Base-by-base conservation (phyloP, 2,888 invertebrate species). In the Orthosia cruda region DNA sequence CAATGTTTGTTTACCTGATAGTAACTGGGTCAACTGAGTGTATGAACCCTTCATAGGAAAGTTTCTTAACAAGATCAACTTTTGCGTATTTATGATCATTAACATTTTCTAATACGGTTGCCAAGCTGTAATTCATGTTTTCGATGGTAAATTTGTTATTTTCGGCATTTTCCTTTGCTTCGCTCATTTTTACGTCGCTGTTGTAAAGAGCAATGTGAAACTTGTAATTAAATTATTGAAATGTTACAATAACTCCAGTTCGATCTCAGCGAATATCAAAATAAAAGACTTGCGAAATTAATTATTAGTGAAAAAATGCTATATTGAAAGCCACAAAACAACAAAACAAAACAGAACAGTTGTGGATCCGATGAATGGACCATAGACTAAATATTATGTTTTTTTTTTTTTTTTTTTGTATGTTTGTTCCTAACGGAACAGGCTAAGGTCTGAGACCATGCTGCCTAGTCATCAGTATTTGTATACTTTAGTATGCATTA, bases 21-120 rank as follows among this genome's bases (percentile, higher is more conserved):
- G 94, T 90, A n/a, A 94, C 74, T 54, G 96, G 95, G 83, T 96
- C 96, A 68, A 95, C 91, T 0, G 95, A 94, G 83, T 95, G 93
- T 20, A 96, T 79, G 88, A 93, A 95, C 23, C 96, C 96, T 71
- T 74, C 79, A 79, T 91, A 92, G 4, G 82, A 83, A 40, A 80
- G 81, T 69, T 92, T 91, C 81, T 93, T 94, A 32, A 93, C 91
- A 16, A 93, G 80, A 52, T 92, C 76, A 59, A 96, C 87, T 83
- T 88, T 90, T 16, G 95, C 93, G 86, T 92, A 93, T 89, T 94
- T 94, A 85, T 91, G 92, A 90, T 94, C 93, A 83, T 94, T 90
- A 26, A 96, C 66, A 54, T 92, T 83, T 58, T 78, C 71, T 9
- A 91, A 58, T 63, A 93, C 80, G 20, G 74, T 72, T 55, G 86